Evolutionary conservation across 2,888 invertebrate species (phyloP).

Genomic region (Chloroclysta siterata): DNA sequence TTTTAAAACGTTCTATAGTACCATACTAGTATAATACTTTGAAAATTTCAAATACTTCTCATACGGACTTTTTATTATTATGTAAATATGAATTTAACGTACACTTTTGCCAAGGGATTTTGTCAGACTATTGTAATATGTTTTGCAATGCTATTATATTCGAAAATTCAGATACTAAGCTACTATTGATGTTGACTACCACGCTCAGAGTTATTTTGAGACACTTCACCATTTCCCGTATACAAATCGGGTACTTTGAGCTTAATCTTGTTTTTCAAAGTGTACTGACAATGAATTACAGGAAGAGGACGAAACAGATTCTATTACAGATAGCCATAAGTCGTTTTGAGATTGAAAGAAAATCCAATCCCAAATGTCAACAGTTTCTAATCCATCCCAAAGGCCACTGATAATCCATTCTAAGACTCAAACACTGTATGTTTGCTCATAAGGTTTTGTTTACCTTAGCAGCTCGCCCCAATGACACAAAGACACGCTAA

Average conservation of each 20-base stretch:
- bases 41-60: too few species aligned
- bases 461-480: slow-evolving; percentile 35
- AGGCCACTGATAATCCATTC: slow-evolving; percentile 25
- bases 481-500: slow-evolving; percentile 38
- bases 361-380: slow-evolving; percentile 7
- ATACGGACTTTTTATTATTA: too few species aligned
- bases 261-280: neutral
- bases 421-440: slow-evolving; percentile 17
- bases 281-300: neutral
- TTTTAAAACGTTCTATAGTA: too few species aligned
- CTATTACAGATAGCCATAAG: slow-evolving; percentile 8
- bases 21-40: too few species aligned
- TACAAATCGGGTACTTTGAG: neutral
- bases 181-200: neutral
- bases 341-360: slow-evolving; percentile 1
- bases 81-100: too few species aligned
- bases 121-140: too few species aligned
- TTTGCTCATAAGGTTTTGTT: slow-evolving; percentile 22
- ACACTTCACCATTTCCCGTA: neutral
- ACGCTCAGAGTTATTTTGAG: neutral
- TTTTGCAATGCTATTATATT: too few species aligned
- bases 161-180: too few species aligned
- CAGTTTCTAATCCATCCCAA: slow-evolving; percentile 13
- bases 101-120: too few species aligned
- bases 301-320: slow-evolving; percentile 7